Evolutionary conservation across 2,113 vertebrate genomes (phyloP).

Genomic region (Anarrhichthys ocellatus): DNA sequence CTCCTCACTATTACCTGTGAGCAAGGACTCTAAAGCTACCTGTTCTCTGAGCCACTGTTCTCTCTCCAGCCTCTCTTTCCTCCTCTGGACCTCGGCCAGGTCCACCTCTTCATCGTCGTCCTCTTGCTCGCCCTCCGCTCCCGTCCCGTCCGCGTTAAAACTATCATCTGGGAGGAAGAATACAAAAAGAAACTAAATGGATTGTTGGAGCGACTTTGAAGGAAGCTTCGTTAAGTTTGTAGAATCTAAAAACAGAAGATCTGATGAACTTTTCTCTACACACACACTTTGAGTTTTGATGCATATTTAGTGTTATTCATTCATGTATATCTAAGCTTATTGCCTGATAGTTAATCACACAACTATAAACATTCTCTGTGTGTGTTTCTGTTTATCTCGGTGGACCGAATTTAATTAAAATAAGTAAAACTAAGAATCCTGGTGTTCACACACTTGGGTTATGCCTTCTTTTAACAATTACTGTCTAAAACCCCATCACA

Average conservation of each 20-base stretch:
- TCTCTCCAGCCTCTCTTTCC: conserved; percentile 92
- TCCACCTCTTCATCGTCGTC: conserved; percentile 88
- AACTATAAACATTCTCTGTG: background rate
- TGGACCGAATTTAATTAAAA: too few relatives aligned
- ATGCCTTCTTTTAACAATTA: too few relatives aligned
- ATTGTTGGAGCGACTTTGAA: background rate
- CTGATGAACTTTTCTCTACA: too few relatives aligned
- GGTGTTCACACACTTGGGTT: too few relatives aligned
- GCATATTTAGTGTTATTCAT: too few relatives aligned
- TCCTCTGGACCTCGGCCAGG: conserved; percentile 88
- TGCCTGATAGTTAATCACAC: too few relatives aligned
- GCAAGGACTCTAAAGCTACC: conserved; percentile 73
- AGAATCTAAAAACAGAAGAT: too few relatives aligned
- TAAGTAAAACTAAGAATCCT: too few relatives aligned
- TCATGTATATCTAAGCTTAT: too few relatives aligned
- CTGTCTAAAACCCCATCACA: background rate
- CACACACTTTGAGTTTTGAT: too few relatives aligned
- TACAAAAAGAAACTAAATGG: background rate
- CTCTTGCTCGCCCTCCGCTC: conserved; percentile 81
- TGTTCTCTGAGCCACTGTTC: conserved; percentile 96
- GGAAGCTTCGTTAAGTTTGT: background rate
- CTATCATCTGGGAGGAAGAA: conserved; percentile 67
- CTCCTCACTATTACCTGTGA: background rate
- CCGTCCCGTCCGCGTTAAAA: conserved; percentile 80
- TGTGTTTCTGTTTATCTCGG: background rate